Conservation (phyloP, 1,140 invertebrate species). For the Drosophila ficusphila region DNA sequence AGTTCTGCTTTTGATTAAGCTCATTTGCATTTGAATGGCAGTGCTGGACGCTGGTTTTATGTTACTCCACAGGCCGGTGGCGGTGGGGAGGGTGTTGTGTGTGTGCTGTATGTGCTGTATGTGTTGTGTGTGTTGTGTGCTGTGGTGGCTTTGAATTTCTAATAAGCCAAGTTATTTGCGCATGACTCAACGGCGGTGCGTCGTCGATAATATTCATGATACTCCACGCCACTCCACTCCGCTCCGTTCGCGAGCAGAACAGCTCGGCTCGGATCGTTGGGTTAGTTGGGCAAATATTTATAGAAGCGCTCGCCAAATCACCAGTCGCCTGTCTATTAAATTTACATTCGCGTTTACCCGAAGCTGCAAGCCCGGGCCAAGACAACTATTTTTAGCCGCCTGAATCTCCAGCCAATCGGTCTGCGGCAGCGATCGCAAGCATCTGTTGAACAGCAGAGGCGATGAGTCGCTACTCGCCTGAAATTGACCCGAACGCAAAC, state of each 20-base stretch:
- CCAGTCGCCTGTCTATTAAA: slow-evolving; percentile 35
- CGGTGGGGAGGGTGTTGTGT: neutral
- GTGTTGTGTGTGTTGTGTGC: no score
- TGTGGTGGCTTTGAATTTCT: slow-evolving; percentile 69
- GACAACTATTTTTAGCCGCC: slow-evolving; percentile 56
- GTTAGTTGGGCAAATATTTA: slow-evolving; percentile 80
- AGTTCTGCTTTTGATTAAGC: slow-evolving; percentile 80
- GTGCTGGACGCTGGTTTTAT: slow-evolving; percentile 56
- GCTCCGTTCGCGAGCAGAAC: neutral
- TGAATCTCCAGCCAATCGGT: slow-evolving; percentile 69
- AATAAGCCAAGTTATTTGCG: slow-evolving; percentile 81
- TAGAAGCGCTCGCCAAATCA: slow-evolving; percentile 51
- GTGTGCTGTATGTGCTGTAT: no score
- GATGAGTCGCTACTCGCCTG: slow-evolving; percentile 5
- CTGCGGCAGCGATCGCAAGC: slow-evolving; percentile 28
- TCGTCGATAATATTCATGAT: slow-evolving; percentile 73
- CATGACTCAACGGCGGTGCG: slow-evolving; percentile 69
- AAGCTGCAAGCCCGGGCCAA: slow-evolving; percentile 18
- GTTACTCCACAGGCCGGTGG: slow-evolving; percentile 49
- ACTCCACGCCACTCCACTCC: slow-evolving; percentile 18
- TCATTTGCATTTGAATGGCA: slow-evolving; percentile 77
- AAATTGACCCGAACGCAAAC: slow-evolving; percentile 6
- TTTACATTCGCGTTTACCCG: slow-evolving; percentile 22
- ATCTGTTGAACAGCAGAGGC: slow-evolving; percentile 5
- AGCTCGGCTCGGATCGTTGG: slow-evolving; percentile 13